Percentiles rank a stretch among this genome's conserved stretches.
Conservation (phyloP, 2,888 invertebrate genomes). For the Cerastis leucographa region DNA sequence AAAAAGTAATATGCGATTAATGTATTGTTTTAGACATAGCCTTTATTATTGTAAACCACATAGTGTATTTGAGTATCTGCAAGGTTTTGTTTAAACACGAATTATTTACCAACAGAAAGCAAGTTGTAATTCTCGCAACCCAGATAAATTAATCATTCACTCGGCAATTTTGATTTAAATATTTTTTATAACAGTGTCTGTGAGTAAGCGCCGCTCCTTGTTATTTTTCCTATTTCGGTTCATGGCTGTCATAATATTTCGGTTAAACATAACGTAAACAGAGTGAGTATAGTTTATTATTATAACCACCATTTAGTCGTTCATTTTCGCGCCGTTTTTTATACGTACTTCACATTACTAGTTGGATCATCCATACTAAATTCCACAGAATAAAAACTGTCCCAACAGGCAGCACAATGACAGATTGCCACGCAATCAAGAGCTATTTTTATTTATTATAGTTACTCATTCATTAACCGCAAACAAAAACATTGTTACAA, state of each 20-base stretch:
- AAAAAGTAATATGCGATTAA: slow-evolving; percentile 6
- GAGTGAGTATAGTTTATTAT: slow-evolving; percentile 25
- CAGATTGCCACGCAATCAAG: slow-evolving; percentile 41
- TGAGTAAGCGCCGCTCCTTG: slow-evolving; percentile 17
- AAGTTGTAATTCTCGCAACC: not conserved
- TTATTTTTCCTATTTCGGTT: slow-evolving; percentile 39
- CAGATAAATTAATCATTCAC: not conserved
- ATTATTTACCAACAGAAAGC: slow-evolving; percentile 13
- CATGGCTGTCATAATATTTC: slow-evolving; percentile 32
- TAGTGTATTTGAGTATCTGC: not conserved
- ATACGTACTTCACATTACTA: not conserved
- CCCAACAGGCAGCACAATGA: slow-evolving; percentile 3
- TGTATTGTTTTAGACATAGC: slow-evolving; percentile 10
- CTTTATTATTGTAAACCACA: not conserved
- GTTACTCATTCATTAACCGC: slow-evolving; percentile 47
- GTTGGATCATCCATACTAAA: slow-evolving; percentile 2
- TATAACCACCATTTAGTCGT: slow-evolving; percentile 21
- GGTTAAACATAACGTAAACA: slow-evolving; percentile 41
- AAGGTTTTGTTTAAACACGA: slow-evolving; percentile 1
- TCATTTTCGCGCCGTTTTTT: slow-evolving; percentile 14
- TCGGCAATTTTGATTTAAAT: not conserved
- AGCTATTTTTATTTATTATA: slow-evolving; percentile 34
- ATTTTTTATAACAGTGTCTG: slow-evolving; percentile 5
- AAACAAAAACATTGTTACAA: slow-evolving; percentile 6
- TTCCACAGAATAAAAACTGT: slow-evolving; percentile 13